Base-by-base conservation (phyloP, 2,888 invertebrate genomes). In the Raillietiella orientalis region DNA sequence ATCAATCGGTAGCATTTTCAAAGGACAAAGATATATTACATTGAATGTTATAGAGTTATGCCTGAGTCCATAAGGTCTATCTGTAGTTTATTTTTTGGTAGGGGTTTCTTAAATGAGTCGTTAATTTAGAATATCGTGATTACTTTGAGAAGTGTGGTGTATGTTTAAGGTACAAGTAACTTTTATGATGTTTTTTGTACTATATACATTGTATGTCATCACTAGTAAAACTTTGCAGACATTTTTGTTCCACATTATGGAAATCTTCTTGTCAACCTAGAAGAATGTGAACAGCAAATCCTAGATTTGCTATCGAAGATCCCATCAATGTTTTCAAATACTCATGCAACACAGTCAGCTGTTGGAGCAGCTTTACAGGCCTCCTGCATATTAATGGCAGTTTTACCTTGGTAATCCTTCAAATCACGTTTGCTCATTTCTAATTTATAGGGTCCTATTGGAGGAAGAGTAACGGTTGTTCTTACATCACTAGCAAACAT, bases 181-280 rank as follows among this genome's bases (percentile, higher is more conserved):
- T n/a, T n/a, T n/a, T n/a, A n/a, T n/a, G n/a, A n/a, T n/a, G n/a
- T n/a, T n/a, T n/a, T n/a, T n/a, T n/a, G n/a, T n/a, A n/a, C n/a
- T n/a, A n/a, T n/a, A n/a, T n/a, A n/a, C n/a, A n/a, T n/a, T n/a
- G n/a, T n/a, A n/a, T n/a, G n/a, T n/a, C n/a, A n/a, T n/a, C n/a
- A n/a, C n/a, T n/a, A n/a, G n/a, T n/a, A n/a, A n/a, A n/a, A n/a
- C 30, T 28, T 41, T 40, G 1, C 46, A 72, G 87, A 93, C 41
- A 61, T 84, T 23, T 93, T 90, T 50, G 53, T 93, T 34, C 96
- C 96, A 3, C 69, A 71, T 10, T 84, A 84, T 1, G 77, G 82
- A 42, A 74, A 74, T 42, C 52, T 96, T 31, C 52, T 96, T 34
- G 84, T 90, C 22, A 87, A 84, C 49, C 49, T 93, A 29, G 64